phyloP scores from a whole-genome alignment of 2,797 vertebrate species.

The Thalassophryne amazonica region DNA sequence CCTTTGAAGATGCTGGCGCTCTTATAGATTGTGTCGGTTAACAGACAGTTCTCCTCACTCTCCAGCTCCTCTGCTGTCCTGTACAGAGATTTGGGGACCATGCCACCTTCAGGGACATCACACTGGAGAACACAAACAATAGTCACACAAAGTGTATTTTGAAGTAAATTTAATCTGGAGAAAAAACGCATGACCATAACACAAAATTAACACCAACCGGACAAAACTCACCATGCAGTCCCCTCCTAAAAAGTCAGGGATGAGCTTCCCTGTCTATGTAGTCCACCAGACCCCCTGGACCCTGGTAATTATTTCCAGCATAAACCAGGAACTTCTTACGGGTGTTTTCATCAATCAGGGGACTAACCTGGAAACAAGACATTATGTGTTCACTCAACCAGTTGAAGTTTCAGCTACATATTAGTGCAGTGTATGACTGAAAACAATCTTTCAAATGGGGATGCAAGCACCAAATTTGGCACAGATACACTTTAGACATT shows the following conservation, averaged over 20 bases:
- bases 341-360: slow-evolving; percentile 96
- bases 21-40: slow-evolving; percentile 94
- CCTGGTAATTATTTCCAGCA: slow-evolving; percentile 94
- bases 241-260: slow-evolving; percentile 92
- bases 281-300: slow-evolving; percentile 89
- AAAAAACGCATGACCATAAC: too few species aligned
- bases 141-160: too few species aligned
- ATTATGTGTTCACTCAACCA: too few species aligned
- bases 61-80: slow-evolving; percentile 90
- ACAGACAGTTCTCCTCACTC: slow-evolving; percentile 84
- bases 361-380: slow-evolving; percentile 83
- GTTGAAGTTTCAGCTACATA: too few species aligned
- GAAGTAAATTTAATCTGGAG: too few species aligned
- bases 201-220: too few species aligned
- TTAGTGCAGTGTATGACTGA: too few species aligned
- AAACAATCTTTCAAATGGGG: too few species aligned
- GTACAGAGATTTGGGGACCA: slow-evolving; percentile 92
- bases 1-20: slow-evolving; percentile 93
- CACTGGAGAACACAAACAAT: slow-evolving; percentile 83
- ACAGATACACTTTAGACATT: too few species aligned
- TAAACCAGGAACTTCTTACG: slow-evolving; percentile 94
- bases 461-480: too few species aligned
- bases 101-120: slow-evolving; percentile 90
- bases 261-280: slow-evolving; percentile 90
- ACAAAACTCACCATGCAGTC: slow-evolving; percentile 84